Evolutionary conservation across 2,888 invertebrate genomes (phyloP).

Genomic region (Phytoseiulus persimilis): DNA sequence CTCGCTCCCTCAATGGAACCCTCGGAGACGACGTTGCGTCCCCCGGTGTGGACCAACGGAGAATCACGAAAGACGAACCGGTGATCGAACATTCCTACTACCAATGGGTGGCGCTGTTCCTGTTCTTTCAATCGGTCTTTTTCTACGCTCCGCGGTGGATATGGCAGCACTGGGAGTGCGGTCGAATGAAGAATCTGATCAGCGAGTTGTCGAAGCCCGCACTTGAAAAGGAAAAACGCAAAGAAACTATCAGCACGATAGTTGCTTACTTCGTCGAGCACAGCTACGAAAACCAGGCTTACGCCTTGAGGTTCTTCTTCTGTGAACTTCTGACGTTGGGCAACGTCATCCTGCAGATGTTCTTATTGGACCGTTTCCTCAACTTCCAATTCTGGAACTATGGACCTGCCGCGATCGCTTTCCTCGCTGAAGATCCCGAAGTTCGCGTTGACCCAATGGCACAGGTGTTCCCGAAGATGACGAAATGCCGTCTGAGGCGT

Average conservation of each 20-base stretch:
- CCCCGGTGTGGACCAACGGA: conserved; percentile 54
- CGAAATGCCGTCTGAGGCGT: conserved; percentile 46
- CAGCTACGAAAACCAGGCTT: conserved; percentile 60
- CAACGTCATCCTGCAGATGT: conserved; percentile 47
- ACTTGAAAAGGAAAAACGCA: conserved; percentile 60
- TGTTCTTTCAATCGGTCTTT: conserved; percentile 45
- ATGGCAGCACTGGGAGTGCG: conserved; percentile 45
- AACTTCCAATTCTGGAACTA: conserved; percentile 46
- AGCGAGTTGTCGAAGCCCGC: conserved; percentile 43
- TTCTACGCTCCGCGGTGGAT: conserved; percentile 46
- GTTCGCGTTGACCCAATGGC: conserved; percentile 45
- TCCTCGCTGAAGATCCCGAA: conserved; percentile 47
- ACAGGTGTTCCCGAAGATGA: conserved; percentile 45
- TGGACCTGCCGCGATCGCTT: conserved; percentile 49
- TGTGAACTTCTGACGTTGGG: conserved; percentile 46
- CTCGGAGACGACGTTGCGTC: conserved; percentile 51
- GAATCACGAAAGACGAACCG: conserved; percentile 47
- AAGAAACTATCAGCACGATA: conserved; percentile 67
- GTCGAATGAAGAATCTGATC: conserved; percentile 43
- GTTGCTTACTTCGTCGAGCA: conserved; percentile 71
- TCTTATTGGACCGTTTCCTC: conserved; percentile 46
- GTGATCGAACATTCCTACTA: conserved; percentile 46
- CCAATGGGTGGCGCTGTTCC: conserved; percentile 45
- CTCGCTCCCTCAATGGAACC: conserved; percentile 41
- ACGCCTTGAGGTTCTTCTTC: conserved; percentile 45